Base-by-base conservation (phyloP, 2,797 vertebrate genomes). In the Molossus molossus region DNA sequence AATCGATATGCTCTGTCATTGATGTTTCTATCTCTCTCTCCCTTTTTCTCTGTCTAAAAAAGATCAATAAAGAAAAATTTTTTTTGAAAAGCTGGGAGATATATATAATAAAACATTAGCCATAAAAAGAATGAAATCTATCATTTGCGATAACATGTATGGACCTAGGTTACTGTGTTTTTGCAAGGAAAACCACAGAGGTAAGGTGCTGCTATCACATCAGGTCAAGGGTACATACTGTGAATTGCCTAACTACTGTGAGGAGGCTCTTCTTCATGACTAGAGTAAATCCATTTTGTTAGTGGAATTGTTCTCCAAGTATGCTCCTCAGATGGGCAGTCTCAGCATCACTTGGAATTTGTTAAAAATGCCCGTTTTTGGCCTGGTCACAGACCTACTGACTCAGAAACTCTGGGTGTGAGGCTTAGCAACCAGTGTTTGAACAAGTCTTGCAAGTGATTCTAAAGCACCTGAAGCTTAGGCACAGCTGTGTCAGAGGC, bases 191-290 rank as follows among this genome's bases (percentile, higher is more conserved):
- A 60, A 15, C 25, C 62, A 14, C 40, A 57, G 8, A 67, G 15
- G 37, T 40, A 13, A 58, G 90, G 62, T 18, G 11, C 5, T 33
- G 5, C 50, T 40, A 29, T 64, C 21, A 14, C 1, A 17, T 27
- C 64, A 8, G 25, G 33, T 45, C 17, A n/a, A 70, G 53, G 50
- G 33, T 65, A 8, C 17, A 3, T 12, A 18, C 62, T 67, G 40
- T 87, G n/a, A 13, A 40, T 33, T 58, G 33, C 29, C 23, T 40
- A 76, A 58, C 25, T 8, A 1, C 60, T 6, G 3, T 14, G 13
- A 40, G 80, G 58, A 83, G 62, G 20, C 57, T 79, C 45, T 94
- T 96, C 55, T 70, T 84, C n/a, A 58, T 40, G 29, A 53, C 13
- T 29, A 27, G 48, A 86, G 53, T 53, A 21, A 94, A 81, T 89